Evolutionary conservation across 2,797 vertebrate genomes (phyloP).

Genomic region (Crocodylus rhombifer): DNA sequence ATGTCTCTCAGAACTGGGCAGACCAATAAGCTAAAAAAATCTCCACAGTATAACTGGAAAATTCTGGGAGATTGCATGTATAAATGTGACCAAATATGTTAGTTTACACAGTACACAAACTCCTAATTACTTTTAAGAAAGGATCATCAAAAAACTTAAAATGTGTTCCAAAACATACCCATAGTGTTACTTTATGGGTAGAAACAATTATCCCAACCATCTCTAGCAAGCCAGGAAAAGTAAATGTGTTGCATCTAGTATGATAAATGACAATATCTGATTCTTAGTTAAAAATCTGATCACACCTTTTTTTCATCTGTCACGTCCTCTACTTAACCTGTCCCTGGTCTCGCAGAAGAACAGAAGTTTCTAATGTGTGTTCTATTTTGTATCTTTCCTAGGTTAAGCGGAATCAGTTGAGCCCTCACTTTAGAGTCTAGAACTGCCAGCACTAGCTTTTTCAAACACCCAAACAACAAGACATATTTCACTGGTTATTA

Average conservation of each 20-base stretch:
- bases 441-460: slow-evolving; percentile 23
- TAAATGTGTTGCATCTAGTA: slow-evolving; percentile 33
- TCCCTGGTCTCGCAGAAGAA: slow-evolving; percentile 38
- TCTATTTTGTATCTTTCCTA: slow-evolving; percentile 31
- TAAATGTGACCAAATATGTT: not conserved
- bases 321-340: slow-evolving; percentile 41
- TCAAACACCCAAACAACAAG: slow-evolving; percentile 24
- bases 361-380: slow-evolving; percentile 46
- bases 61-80: slow-evolving; percentile 1
- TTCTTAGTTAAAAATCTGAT: slow-evolving; percentile 61
- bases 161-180: not conserved
- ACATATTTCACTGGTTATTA: not conserved
- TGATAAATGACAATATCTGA: slow-evolving; percentile 55
- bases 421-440: slow-evolving; percentile 10
- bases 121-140: not conserved
- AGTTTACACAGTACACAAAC: not conserved
- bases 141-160: not conserved
- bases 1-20: not conserved
- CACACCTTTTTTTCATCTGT: slow-evolving; percentile 63
- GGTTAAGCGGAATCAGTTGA: slow-evolving; percentile 44
- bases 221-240: slow-evolving; percentile 40
- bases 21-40: slow-evolving; percentile 46
- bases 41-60: slow-evolving; percentile 49
- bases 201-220: slow-evolving; percentile 21
- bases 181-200: slow-evolving; percentile 24